A percentile compares a stretch with the other conserved stretches of the same genome.
Evolutionary conservation across 2,113 vertebrate genomes (phyloP).

Genomic region (Erythrocebus patas): DNA sequence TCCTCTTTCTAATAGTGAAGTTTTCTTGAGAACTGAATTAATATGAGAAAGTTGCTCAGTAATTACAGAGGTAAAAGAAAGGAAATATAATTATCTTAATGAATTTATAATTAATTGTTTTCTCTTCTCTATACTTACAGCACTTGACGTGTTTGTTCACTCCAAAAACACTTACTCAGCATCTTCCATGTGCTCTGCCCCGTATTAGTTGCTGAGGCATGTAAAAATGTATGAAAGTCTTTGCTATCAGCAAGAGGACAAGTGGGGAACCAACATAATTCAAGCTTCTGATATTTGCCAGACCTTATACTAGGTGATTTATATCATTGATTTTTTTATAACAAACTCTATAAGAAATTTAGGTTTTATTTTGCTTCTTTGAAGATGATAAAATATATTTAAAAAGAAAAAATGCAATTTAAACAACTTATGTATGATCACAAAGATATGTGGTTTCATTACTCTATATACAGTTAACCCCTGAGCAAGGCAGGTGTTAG

Average conservation of each 20-base stretch:
- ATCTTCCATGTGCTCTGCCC: background rate
- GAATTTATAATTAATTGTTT: constrained; percentile 41
- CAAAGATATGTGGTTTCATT: background rate
- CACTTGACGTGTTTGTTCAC: constrained; percentile 10
- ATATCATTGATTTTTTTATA: background rate
- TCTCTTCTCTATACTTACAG: background rate
- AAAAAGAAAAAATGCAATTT: background rate
- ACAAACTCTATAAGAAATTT: background rate
- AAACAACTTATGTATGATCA: background rate
- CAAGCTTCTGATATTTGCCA: background rate
- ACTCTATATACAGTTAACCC: background rate
- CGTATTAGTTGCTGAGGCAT: background rate
- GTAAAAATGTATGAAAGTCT: background rate
- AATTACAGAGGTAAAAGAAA: constrained; percentile 5
- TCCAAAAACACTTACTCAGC: background rate
- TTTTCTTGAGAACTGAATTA: constrained; percentile 39
- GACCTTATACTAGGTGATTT: background rate
- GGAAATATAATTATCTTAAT: constrained; percentile 8
- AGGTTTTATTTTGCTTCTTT: background rate
- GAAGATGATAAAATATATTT: background rate
- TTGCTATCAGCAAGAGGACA: background rate
- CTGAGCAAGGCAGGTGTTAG: background rate
- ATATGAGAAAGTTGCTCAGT: constrained; percentile 41
- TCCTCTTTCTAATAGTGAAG: background rate
- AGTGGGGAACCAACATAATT: background rate